These are phyloP conservation scores for Bufo bufo DNA, from an alignment of 2,113 vertebrate species.

Conservation along the genomic window DNA sequence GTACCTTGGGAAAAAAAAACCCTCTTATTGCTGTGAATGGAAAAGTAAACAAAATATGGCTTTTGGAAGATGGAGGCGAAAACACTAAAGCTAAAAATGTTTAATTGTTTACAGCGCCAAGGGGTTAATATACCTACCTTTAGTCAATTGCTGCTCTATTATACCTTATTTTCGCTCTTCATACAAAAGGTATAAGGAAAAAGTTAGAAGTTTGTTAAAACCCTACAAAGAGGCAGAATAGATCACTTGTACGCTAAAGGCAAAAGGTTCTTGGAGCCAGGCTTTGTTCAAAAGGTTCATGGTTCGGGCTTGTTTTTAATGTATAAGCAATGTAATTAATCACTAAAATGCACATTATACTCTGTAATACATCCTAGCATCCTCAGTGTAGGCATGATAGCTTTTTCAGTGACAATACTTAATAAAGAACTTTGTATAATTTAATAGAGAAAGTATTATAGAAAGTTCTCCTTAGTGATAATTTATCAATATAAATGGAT, in stretches of 20 bases:
- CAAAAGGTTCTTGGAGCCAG: background rate
- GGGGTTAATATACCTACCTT: no score
- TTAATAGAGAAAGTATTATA: slow-evolving; percentile 22
- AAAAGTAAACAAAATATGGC: no score
- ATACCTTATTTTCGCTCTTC: background rate
- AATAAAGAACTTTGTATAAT: slow-evolving; percentile 38
- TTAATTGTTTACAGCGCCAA: no score
- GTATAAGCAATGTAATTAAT: slow-evolving; percentile 12
- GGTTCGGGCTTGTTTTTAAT: slow-evolving; percentile 11
- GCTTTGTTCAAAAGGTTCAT: background rate
- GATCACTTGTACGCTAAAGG: background rate
- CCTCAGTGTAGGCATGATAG: slow-evolving; percentile 23
- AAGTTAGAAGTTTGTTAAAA: background rate
- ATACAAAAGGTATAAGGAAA: background rate
- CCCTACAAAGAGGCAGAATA: background rate
- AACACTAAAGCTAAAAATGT: no score
- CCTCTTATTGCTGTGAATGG: no score
- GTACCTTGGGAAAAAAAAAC: no score
- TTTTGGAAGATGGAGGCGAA: no score
- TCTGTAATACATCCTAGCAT: background rate
- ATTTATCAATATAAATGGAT: slow-evolving; percentile 37
- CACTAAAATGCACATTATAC: slow-evolving; percentile 1
- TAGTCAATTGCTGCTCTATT: background rate
- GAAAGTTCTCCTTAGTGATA: background rate
- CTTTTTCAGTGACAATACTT: slow-evolving; percentile 17